phyloP scores from a whole-genome alignment of 2,888 invertebrate species.

The Clunio marinus region DNA sequence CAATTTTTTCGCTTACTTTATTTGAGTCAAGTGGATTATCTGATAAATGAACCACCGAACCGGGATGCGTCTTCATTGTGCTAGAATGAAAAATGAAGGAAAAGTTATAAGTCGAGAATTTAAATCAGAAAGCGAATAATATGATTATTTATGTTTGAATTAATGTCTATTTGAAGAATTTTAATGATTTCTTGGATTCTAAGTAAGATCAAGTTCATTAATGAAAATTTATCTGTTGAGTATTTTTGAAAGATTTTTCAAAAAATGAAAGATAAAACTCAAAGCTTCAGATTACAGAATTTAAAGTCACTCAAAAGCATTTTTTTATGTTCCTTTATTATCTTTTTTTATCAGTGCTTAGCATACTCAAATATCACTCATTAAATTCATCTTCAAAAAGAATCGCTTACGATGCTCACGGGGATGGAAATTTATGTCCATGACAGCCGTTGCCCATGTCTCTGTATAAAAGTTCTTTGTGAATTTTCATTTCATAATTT shows the following conservation, averaged over 20 bases:
- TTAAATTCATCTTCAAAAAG: background rate
- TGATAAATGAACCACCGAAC: conserved; percentile 90
- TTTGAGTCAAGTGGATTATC: conserved; percentile 95
- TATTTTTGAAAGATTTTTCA: too few relatives aligned
- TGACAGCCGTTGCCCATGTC: conserved; percentile 24
- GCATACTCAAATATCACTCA: background rate
- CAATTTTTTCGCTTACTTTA: conserved; percentile 67
- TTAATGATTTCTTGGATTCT: too few relatives aligned
- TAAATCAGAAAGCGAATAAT: too few relatives aligned
- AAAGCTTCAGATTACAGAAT: too few relatives aligned
- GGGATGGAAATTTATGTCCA: conserved; percentile 19
- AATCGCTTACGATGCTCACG: background rate
- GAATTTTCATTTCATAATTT: background rate
- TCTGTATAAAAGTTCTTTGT: background rate
- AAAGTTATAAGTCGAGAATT: background rate
- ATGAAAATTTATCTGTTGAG: too few relatives aligned
- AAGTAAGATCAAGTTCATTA: too few relatives aligned
- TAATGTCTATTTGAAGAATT: too few relatives aligned
- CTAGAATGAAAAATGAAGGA: conserved; percentile 57
- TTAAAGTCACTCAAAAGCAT: too few relatives aligned
- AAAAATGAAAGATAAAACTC: too few relatives aligned
- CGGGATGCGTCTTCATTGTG: conserved; percentile 92
- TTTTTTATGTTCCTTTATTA: too few relatives aligned
- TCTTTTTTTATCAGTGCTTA: background rate
- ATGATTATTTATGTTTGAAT: too few relatives aligned